Percentiles rank a stretch among this genome's conserved stretches.
Evolutionary conservation across 1,140 invertebrate species (phyloP).

Genomic region (Carcinoscorpius rotundicauda): DNA sequence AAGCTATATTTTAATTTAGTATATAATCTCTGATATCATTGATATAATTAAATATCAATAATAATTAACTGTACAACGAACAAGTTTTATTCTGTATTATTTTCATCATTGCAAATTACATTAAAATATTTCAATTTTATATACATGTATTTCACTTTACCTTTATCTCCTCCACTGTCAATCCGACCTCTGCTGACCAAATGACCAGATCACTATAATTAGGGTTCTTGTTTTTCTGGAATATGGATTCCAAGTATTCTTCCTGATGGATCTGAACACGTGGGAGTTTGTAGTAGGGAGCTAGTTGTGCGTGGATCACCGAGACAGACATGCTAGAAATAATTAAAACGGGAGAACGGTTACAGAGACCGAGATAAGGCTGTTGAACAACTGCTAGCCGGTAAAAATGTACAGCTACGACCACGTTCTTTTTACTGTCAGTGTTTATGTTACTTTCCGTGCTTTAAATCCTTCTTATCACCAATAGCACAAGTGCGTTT

Average conservation of each 20-base stretch:
- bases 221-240: slow-evolving; percentile 39
- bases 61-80: too few species aligned
- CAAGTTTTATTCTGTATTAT: too few species aligned
- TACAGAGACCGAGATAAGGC: background rate
- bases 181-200: slow-evolving; percentile 40
- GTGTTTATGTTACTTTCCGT: too few species aligned
- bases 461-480: too few species aligned
- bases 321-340: background rate
- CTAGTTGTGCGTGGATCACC: slow-evolving; percentile 4
- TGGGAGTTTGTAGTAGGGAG: slow-evolving; percentile 6
- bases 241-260: slow-evolving; percentile 38
- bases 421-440: background rate
- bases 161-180: slow-evolving; percentile 38
- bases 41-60: too few species aligned
- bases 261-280: slow-evolving; percentile 27
- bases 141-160: slow-evolving; percentile 27
- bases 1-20: too few species aligned
- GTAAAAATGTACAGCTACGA: background rate
- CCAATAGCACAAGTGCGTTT: too few species aligned
- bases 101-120: too few species aligned
- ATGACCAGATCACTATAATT: slow-evolving; percentile 39
- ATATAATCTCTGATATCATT: too few species aligned
- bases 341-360: too few species aligned
- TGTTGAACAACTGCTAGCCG: background rate
- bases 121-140: background rate